Base-by-base conservation (phyloP, 2,113 vertebrate genomes). In the Takifugu bimaculatus region DNA sequence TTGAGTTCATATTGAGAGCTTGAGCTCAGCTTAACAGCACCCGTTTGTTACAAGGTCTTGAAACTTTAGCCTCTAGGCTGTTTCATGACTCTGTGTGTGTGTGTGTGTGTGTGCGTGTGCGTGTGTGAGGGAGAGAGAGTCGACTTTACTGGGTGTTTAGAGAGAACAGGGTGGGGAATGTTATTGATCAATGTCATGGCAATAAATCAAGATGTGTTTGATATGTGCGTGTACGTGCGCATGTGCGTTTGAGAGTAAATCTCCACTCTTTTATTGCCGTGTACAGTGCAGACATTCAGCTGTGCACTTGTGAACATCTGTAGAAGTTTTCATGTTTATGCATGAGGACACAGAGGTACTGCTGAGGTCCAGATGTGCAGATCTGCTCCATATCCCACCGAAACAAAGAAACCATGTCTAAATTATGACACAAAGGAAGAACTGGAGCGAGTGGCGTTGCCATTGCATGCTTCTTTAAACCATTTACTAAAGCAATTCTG, bases 111-210 rank as follows among this genome's bases (percentile, higher is more conserved):
- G 20, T 20, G 20, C 20, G 20, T 20, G 20, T 20, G 20, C 20
- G 20, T 20, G 20, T 20, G 20, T 20, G 49, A 26, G 20, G 26
- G 49, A 26, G 10, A 11, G 49, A 29, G 11, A 53, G 25, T 25
- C 4, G 28, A 66, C 35, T 45, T 15, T 45, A 15, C 11, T 15
- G 49, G 50, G 68, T 57, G 32, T 72, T 80, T 62, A 50, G 45
- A 57, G 39, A 59, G 32, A 74, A 69, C 6, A 51, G 73, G 83
- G 77, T 64, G 79, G 81, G 65, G 64, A 5, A 74, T 79, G 79
- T 79, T 82, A 65, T 76, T 82, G 71, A 74, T 77, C 63, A 61
- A 68, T 61, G 71, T 62, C 75, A 82, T 84, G 67, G 71, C 39
- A 60, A 79, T 62, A 66, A 61, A 83, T 71, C 44, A 74, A 67